A percentile compares a stretch with the other conserved stretches of the same genome.
These are phyloP conservation scores for Ladona fulva DNA, from an alignment of 1,140 invertebrate species.

Conservation along the genomic window DNA sequence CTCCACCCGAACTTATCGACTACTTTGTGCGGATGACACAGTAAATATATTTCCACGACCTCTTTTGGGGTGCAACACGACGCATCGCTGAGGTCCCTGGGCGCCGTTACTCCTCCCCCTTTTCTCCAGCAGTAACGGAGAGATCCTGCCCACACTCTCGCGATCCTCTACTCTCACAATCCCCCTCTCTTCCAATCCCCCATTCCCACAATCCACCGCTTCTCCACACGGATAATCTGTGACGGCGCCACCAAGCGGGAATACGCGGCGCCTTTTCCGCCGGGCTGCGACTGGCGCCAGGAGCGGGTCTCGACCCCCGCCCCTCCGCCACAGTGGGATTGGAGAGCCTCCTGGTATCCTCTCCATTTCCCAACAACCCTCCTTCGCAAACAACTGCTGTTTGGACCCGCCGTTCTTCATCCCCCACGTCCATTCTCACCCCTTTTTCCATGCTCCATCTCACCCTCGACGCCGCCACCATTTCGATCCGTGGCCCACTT, in stretches of 20 bases:
- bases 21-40: too few species aligned
- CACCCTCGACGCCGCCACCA: not conserved
- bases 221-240: not conserved
- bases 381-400: not conserved
- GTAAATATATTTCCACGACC: too few species aligned
- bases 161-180: too few species aligned
- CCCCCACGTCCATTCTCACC: not conserved
- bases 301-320: not conserved
- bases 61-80: too few species aligned
- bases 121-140: too few species aligned
- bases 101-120: too few species aligned
- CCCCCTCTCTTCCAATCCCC: not conserved
- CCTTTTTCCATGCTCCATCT: not conserved
- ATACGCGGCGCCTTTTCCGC: not conserved
- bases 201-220: not conserved
- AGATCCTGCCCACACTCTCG: too few species aligned
- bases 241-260: not conserved
- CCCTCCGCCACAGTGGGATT: not conserved
- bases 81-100: too few species aligned
- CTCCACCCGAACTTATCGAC: too few species aligned
- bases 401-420: not conserved
- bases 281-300: not conserved
- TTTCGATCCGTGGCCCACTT: constrained; percentile 6
- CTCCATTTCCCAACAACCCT: not conserved
- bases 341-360: not conserved